Percentiles rank a stretch among this genome's conserved stretches.
Conservation (phyloP, 2,113 vertebrate genomes). For the Delphinus delphis region DNA sequence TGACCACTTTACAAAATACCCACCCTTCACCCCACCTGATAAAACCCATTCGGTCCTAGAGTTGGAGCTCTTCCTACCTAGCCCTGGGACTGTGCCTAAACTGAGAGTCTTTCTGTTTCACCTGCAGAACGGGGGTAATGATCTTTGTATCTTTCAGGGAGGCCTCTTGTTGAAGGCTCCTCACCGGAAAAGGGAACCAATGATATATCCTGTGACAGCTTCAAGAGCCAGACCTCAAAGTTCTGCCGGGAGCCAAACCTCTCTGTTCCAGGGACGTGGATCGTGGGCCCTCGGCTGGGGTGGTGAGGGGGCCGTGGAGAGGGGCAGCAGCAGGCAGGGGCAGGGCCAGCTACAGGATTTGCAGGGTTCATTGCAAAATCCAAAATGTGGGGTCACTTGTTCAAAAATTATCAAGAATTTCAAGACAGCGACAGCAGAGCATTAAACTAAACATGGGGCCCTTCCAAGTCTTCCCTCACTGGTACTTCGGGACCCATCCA, state of each 20-base stretch:
- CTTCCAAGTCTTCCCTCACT: not conserved
- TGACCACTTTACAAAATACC: not conserved
- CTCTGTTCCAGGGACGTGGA: not conserved
- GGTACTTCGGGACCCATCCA: not conserved
- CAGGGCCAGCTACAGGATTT: not conserved
- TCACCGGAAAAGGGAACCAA: not conserved
- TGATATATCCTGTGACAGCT: not conserved
- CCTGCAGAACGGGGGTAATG: not conserved
- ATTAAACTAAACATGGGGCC: not conserved
- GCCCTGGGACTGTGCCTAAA: not conserved
- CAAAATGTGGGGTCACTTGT: not conserved
- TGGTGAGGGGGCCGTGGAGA: accelerated
- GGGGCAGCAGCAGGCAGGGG: not conserved
- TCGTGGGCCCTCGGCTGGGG: not conserved
- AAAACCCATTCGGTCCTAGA: not conserved
- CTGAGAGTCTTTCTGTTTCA: not conserved
- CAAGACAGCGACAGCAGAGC: not conserved
- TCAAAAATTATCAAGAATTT: not conserved
- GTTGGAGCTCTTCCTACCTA: not conserved
- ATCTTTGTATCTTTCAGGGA: not conserved
- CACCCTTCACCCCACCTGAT: not conserved
- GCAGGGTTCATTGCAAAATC: not conserved
- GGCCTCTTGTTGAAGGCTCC: not conserved
- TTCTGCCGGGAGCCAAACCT: not conserved
- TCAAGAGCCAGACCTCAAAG: not conserved